Percentiles rank a stretch among this genome's conserved stretches.
phyloP scores from a whole-genome alignment of 2,113 vertebrate species.

The Sorex fumeus region DNA sequence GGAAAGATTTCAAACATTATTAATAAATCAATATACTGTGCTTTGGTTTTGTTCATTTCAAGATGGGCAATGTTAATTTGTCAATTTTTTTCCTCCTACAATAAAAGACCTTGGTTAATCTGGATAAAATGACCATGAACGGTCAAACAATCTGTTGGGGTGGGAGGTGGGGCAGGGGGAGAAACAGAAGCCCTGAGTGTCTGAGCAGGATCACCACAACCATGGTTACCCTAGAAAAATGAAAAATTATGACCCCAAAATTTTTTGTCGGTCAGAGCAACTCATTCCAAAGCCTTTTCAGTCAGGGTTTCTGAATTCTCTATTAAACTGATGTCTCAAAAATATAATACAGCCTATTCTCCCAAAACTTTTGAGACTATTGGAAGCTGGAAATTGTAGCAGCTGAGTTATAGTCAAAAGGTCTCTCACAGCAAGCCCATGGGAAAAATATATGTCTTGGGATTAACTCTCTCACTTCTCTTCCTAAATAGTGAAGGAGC shows the following conservation, averaged over 20 bases:
- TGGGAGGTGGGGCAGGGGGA: background rate
- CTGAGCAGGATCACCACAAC: background rate
- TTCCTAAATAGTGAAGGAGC: background rate
- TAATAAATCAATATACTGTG: background rate
- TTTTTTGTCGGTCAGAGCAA: background rate
- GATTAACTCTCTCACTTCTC: background rate
- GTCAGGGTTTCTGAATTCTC: conserved; percentile 54
- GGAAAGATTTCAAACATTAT: background rate
- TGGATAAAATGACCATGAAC: background rate
- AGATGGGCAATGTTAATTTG: background rate
- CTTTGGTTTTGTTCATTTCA: background rate
- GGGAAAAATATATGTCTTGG: background rate
- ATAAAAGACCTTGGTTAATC: background rate
- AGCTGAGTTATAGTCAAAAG: background rate
- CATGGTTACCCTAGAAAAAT: background rate
- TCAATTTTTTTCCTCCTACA: background rate
- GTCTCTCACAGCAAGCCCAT: background rate
- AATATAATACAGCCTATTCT: conserved; percentile 48
- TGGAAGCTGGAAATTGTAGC: conserved; percentile 54
- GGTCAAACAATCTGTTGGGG: background rate
- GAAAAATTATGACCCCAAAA: conserved; percentile 21
- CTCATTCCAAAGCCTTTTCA: conserved; percentile 42
- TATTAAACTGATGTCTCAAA: conserved; percentile 54
- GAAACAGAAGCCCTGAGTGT: background rate
- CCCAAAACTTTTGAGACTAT: conserved; percentile 61